phyloP scores from a whole-genome alignment of 53 echinoderm and acorn worm genomes.

The Antedon mediterranea region DNA sequence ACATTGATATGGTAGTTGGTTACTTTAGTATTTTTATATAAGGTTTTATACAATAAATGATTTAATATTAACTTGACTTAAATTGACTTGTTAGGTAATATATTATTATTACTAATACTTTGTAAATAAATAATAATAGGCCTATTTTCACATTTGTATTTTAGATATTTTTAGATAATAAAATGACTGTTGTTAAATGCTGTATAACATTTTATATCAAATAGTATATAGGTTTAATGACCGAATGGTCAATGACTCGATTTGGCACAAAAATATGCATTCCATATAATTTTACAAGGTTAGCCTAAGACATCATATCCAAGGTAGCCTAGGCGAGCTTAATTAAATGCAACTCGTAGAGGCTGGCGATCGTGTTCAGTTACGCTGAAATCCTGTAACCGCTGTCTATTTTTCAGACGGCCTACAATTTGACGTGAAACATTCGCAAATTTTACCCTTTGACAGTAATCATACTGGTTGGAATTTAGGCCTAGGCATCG shows the following conservation, averaged over 20 bases:
- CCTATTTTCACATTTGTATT: too few relatives aligned
- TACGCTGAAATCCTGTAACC: background rate
- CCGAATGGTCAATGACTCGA: background rate
- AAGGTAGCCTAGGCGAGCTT: background rate
- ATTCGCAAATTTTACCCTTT: background rate
- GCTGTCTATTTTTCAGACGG: background rate
- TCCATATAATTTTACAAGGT: slow-evolving; percentile 1
- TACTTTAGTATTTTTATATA: too few relatives aligned
- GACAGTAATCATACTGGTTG: background rate
- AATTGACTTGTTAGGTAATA: too few relatives aligned
- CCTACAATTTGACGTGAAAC: background rate
- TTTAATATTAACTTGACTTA: too few relatives aligned
- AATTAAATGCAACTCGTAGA: background rate
- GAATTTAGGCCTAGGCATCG: background rate
- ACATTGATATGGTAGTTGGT: too few relatives aligned
- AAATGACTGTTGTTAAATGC: too few relatives aligned
- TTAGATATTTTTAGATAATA: too few relatives aligned
- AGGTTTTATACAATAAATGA: too few relatives aligned
- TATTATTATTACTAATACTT: too few relatives aligned
- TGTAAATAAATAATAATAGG: too few relatives aligned
- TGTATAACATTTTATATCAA: too few relatives aligned
- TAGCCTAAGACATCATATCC: background rate
- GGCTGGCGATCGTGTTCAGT: background rate
- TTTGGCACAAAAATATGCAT: background rate
- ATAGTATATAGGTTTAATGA: background rate